These are phyloP conservation scores for Zelostemma sp. DNA, from an alignment of 1,140 invertebrate genomes.

Conservation along the genomic window DNA sequence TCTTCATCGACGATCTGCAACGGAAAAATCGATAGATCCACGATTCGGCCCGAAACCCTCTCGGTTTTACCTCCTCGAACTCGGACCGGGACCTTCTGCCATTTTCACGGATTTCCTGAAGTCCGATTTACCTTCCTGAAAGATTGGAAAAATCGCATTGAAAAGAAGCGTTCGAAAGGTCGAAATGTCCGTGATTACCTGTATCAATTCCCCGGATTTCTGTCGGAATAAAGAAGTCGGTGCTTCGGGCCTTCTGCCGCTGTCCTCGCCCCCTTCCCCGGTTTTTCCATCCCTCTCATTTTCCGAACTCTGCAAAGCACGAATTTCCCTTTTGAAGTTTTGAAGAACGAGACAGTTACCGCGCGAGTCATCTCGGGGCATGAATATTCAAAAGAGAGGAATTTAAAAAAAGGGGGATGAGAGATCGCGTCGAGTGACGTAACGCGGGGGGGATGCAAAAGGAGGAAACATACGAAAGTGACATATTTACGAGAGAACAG, in stretches of 20 bases:
- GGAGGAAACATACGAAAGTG: conserved; percentile 56
- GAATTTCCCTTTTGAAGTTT: too few relatives aligned
- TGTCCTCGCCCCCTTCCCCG: conserved; percentile 28
- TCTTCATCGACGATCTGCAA: conserved; percentile 65
- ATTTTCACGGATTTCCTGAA: conserved; percentile 43
- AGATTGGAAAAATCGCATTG: conserved; percentile 9
- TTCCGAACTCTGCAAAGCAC: conserved; percentile 54
- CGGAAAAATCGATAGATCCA: neutral
- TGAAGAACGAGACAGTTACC: too few relatives aligned
- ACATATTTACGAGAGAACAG: conserved; percentile 60
- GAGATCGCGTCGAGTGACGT: conserved; percentile 2
- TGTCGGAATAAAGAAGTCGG: conserved; percentile 51
- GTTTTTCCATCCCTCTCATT: conserved; percentile 40
- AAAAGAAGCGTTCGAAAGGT: too few relatives aligned
- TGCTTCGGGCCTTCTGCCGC: conserved; percentile 35
- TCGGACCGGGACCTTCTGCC: conserved; percentile 52
- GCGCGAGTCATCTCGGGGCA: too few relatives aligned
- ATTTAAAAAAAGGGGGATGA: neutral
- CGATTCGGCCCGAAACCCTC: neutral
- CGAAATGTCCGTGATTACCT: too few relatives aligned
- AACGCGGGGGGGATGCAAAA: conserved; percentile 7
- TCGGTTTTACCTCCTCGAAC: conserved; percentile 47
- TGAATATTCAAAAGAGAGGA: conserved; percentile 1
- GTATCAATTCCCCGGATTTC: conserved; percentile 55
- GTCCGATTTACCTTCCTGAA: conserved; percentile 52